Evolutionary conservation across 2,797 vertebrate genomes (phyloP), one percentile per base, ranked within the genome.

Genomic region (Pangasius macronema): DNA sequence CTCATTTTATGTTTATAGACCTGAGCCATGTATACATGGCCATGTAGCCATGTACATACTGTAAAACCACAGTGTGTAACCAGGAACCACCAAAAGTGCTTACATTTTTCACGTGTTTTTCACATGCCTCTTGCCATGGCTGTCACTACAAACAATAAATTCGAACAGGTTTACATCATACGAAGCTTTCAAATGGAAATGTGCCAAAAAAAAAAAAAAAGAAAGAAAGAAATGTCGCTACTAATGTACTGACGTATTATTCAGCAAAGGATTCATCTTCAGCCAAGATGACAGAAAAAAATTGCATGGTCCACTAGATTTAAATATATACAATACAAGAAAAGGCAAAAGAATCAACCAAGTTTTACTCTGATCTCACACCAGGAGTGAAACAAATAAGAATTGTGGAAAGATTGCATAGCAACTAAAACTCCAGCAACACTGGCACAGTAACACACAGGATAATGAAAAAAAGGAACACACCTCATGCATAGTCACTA

Each of bases 91-190:
- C 68, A 86, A 87, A 90, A 70, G 59, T 75, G 51, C 39, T 70
- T 87, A 49, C 63, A 46, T 86, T 87, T 87, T 89, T 51, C 80
- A 83, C 33, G 53, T 83, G 76, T 42, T 86, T 61, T 87, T 30
- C 36, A 73, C 53, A 72, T 36, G 53, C 24, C 36, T 59, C 80
- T 85, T 81, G 18, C 59, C 16, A 27, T 86, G 80, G 70, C 87
- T 82, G 79, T 86, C 84, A 68, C 85, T 80, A 36, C 82, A 81
- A 55, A 59, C 53, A 87, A 85, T 86, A 82, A 91, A 84, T 36
- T 59, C 73, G 53, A 87, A 88, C 83, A 87, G 90, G 91, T 92
- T 90, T 91, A 89, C 88, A 24, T 84, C 63, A 59, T 89, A 16
- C 9, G 6, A 46, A 30, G 39, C 13, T 7, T 82, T 46, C 39